Evolutionary conservation across 2,113 vertebrate species (phyloP).

Genomic region (Patagioenas fasciata): DNA sequence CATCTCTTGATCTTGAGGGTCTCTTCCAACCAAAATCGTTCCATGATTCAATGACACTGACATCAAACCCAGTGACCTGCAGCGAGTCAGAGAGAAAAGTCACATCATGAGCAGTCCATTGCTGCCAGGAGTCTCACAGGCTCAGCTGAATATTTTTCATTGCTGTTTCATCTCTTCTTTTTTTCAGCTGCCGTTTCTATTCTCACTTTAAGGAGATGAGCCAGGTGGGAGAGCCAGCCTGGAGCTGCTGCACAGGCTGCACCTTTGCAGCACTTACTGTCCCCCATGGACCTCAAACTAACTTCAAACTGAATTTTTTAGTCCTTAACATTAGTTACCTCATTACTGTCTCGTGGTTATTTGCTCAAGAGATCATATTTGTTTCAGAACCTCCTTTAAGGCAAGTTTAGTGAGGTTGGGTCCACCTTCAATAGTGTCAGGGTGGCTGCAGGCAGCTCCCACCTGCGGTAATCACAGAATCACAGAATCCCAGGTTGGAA

Average conservation of each 20-base stretch:
- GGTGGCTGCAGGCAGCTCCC: neutral
- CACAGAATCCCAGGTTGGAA: no score
- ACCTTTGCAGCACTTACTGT: neutral
- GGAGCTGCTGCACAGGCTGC: neutral
- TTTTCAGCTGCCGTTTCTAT: neutral
- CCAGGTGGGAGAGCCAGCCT: no score
- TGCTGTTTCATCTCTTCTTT: neutral
- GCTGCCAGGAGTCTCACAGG: neutral
- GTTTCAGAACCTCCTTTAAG: neutral
- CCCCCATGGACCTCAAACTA: neutral
- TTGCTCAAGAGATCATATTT: neutral
- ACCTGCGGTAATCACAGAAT: no score
- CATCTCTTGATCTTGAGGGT: no score
- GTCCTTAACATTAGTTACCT: no score
- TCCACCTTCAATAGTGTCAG: rapidly evolving
- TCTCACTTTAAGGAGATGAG: neutral
- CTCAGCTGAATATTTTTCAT: neutral
- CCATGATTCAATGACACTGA: no score
- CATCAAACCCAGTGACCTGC: neutral
- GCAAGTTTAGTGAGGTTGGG: neutral
- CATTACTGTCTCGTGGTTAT: neutral
- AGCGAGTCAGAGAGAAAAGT: neutral
- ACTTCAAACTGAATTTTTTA: neutral
- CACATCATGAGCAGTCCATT: neutral
- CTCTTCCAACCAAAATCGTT: no score